Percentiles rank a stretch among this genome's conserved stretches.
Evolutionary conservation across 2,113 vertebrate species (phyloP).

Genomic region (Microcebus jonahi): DNA sequence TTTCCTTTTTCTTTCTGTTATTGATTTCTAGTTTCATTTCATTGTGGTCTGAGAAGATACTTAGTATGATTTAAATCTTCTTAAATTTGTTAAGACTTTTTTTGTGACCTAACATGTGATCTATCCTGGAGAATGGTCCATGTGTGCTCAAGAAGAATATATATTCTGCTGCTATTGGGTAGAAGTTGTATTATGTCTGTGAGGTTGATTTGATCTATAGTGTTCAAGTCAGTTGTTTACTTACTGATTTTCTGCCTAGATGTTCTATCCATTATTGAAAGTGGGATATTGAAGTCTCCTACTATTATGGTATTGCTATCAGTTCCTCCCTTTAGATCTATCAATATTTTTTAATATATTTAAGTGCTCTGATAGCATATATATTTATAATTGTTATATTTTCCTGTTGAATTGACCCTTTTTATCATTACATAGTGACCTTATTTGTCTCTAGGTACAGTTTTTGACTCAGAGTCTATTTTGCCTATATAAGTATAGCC

Average conservation of each 20-base stretch:
- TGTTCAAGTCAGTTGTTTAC: neutral
- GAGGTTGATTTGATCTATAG: neutral
- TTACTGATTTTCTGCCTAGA: neutral
- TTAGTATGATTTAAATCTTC: neutral
- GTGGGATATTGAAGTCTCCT: neutral
- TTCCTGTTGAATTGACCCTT: neutral
- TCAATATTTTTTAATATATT: neutral
- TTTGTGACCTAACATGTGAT: neutral
- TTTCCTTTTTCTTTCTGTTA: neutral
- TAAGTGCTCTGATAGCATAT: neutral
- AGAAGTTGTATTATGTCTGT: neutral
- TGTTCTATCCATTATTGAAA: neutral
- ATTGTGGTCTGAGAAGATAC: neutral
- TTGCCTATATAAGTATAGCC: neutral
- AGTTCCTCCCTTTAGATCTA: neutral
- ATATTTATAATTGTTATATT: neutral
- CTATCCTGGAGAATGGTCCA: neutral
- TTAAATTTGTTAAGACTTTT: neutral
- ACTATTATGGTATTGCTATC: neutral
- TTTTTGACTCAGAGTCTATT: neutral
- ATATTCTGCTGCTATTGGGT: neutral
- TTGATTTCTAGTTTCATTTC: neutral
- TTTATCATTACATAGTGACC: neutral
- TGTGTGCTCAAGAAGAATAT: neutral
- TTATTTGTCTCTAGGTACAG: neutral